Conservation (phyloP, 2,113 vertebrate species). For the Parus major region DNA sequence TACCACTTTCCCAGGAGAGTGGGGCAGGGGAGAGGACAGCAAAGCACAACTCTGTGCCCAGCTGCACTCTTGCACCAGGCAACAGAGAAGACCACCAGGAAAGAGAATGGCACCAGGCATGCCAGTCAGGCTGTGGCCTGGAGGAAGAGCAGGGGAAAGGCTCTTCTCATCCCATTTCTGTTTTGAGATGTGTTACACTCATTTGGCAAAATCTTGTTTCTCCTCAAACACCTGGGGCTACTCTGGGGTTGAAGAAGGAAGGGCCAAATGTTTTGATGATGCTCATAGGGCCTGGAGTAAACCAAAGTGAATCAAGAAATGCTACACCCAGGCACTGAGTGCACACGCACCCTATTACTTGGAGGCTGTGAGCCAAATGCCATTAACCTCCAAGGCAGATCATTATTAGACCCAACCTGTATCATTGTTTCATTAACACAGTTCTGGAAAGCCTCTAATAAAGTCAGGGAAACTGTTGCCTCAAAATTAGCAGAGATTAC, state of each 20-base stretch:
- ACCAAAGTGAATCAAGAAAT: not conserved
- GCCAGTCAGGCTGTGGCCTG: rapidly evolving
- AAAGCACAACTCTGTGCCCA: not conserved
- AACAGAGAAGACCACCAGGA: not conserved
- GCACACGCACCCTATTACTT: not conserved
- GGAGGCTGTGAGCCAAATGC: not conserved
- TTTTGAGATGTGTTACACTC: not conserved
- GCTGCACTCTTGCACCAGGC: not conserved
- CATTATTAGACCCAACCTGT: slow-evolving; percentile 44
- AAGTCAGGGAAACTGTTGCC: slow-evolving; percentile 40
- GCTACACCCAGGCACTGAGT: slow-evolving; percentile 15
- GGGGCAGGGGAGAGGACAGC: not conserved
- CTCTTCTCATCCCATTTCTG: not conserved
- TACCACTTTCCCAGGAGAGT: not conserved
- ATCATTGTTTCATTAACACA: slow-evolving; percentile 66
- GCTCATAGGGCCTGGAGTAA: not conserved
- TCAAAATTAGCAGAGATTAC: slow-evolving; percentile 63
- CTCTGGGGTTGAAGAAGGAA: not conserved
- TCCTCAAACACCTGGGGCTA: not conserved
- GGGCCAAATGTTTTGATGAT: not conserved
- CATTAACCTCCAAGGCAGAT: slow-evolving; percentile 64
- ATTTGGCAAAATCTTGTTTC: not conserved
- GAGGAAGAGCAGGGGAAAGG: not conserved
- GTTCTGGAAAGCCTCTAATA: slow-evolving; percentile 63
- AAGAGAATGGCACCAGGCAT: rapidly evolving